A percentile compares a stretch with the other conserved stretches of the same genome.
phyloP scores from a whole-genome alignment of 2,113 vertebrate genomes.

The Sialia sialis region DNA sequence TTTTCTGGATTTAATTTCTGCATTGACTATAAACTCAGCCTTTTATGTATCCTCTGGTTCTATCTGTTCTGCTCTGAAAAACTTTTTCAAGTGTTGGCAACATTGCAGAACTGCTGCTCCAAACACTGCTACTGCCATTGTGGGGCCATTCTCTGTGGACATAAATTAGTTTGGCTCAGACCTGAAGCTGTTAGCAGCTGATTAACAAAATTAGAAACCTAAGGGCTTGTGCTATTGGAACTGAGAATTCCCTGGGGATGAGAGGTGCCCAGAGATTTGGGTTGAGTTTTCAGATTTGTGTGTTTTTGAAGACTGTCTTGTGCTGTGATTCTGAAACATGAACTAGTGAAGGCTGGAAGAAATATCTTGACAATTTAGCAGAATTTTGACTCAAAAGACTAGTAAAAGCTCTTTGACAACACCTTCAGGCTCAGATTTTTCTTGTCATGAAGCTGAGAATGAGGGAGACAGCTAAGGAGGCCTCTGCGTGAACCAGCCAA shows the following conservation, averaged over 20 bases:
- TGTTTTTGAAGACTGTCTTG: neutral
- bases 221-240: neutral
- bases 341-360: neutral
- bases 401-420: neutral
- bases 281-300: neutral
- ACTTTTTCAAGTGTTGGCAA: neutral
- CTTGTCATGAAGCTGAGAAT: neutral
- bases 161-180: neutral
- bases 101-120: neutral
- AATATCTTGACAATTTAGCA: neutral
- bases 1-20: neutral
- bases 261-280: neutral
- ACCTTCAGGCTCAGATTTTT: neutral
- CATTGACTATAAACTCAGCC: neutral
- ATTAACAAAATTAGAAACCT: neutral
- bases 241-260: neutral
- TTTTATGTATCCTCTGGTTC: neutral
- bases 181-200: neutral
- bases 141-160: neutral
- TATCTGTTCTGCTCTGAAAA: neutral
- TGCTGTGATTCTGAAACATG: neutral
- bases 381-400: neutral
- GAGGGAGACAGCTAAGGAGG: neutral
- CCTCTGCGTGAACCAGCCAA: neutral
- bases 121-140: neutral